Conservation (phyloP, 2,797 vertebrate species). For the Nyctalus aviator region DNA sequence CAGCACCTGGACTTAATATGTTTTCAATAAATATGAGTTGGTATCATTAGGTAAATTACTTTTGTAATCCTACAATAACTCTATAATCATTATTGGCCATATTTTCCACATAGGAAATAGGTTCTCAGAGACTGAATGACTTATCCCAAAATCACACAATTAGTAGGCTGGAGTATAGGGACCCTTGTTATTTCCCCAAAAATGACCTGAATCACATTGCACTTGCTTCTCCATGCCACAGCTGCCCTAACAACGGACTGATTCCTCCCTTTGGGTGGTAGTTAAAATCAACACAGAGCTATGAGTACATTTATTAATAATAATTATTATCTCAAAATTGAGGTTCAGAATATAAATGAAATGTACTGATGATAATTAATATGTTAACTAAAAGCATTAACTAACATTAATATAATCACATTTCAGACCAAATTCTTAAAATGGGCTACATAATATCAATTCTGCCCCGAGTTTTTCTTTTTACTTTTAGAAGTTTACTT, state of each 20-base stretch:
- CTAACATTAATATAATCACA: background rate
- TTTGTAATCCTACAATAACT: background rate
- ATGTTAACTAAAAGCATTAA: background rate
- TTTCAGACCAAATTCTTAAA: constrained; percentile 40
- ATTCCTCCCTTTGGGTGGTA: background rate
- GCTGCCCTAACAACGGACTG: background rate
- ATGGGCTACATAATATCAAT: background rate
- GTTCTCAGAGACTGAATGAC: background rate
- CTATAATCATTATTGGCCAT: background rate
- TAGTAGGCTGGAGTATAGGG: background rate
- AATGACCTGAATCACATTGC: background rate
- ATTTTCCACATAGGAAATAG: background rate
- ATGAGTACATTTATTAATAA: background rate
- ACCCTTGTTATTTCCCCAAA: background rate
- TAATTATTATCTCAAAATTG: background rate
- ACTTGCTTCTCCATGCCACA: background rate
- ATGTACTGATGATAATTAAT: background rate
- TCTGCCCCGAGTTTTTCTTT: constrained; percentile 38
- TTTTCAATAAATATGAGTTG: background rate
- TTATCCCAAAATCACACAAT: background rate
- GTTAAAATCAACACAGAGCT: constrained; percentile 5
- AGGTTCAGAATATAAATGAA: constrained; percentile 26
- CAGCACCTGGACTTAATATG: background rate
- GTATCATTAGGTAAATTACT: background rate
- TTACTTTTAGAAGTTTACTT: constrained; percentile 42